Evolutionary conservation across 2,888 invertebrate species (phyloP).

Genomic region (Anaspis maculata): DNA sequence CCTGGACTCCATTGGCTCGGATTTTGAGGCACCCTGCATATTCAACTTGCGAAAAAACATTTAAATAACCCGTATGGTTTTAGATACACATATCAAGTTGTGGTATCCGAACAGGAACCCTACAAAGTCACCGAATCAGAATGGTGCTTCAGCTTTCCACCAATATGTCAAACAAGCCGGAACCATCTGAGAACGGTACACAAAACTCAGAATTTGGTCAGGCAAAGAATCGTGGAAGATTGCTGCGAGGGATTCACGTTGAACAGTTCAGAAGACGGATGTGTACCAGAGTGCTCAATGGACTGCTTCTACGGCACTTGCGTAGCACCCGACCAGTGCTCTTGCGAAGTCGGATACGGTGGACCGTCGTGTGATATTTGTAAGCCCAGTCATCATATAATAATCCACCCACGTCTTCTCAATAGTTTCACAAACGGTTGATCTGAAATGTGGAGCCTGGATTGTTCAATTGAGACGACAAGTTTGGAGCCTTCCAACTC

Average conservation of each 20-base stretch:
- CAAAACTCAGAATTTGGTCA: conserved; percentile 64
- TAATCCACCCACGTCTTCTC: too few species aligned
- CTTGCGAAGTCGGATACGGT: conserved; percentile 79
- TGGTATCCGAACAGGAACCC: conserved; percentile 71
- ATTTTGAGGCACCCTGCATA: too few species aligned
- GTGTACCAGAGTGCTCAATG: conserved; percentile 74
- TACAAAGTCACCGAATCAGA: conserved; percentile 73
- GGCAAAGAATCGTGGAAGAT: conserved; percentile 67
- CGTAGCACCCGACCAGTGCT: conserved; percentile 74
- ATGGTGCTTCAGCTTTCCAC: conserved; percentile 81
- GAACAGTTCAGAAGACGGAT: conserved; percentile 54
- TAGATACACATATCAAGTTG: conserved; percentile 72
- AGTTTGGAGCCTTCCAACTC: too few species aligned
- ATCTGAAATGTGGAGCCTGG: too few species aligned
- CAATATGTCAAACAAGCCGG: conserved; percentile 78
- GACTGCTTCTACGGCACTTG: conserved; percentile 77
- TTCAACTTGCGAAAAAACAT: too few species aligned
- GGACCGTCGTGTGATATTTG: conserved; percentile 85
- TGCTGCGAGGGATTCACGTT: conserved; percentile 78
- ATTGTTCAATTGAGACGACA: too few species aligned
- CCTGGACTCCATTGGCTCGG: too few species aligned
- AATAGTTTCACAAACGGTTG: too few species aligned
- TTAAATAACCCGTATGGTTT: not conserved
- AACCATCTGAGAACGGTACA: conserved; percentile 67
- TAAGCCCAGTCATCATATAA: conserved; percentile 49